A percentile compares a stretch with the other conserved stretches of the same genome.
Evolutionary conservation across 2,888 invertebrate species (phyloP).

Genomic region (Drepana falcataria): DNA sequence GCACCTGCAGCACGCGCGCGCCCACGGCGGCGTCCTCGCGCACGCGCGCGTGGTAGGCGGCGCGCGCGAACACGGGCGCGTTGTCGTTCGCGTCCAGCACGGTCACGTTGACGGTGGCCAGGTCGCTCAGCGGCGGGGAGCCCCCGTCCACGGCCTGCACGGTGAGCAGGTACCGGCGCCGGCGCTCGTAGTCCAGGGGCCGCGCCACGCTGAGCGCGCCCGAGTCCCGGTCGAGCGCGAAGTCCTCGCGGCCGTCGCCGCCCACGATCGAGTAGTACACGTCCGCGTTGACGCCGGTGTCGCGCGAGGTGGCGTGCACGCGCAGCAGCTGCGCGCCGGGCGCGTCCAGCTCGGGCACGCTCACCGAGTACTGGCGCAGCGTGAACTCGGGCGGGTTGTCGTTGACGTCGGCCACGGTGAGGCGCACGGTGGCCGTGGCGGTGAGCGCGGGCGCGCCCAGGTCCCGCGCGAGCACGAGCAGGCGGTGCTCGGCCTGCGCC

Average conservation of each 20-base stretch:
- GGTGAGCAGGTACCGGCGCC: constrained; percentile 90
- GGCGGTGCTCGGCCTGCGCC: constrained; percentile 88
- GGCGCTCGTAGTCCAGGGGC: constrained; percentile 91
- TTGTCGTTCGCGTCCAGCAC: constrained; percentile 93
- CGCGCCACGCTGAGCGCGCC: constrained; percentile 88
- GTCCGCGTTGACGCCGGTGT: constrained; percentile 95
- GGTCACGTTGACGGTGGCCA: constrained; percentile 91
- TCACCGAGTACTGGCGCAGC: constrained; percentile 86
- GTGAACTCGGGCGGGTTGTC: constrained; percentile 98
- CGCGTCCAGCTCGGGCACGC: constrained; percentile 87
- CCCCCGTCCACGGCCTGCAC: constrained; percentile 95
- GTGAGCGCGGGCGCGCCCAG: constrained; percentile 87
- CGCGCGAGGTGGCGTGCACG: constrained; percentile 94
- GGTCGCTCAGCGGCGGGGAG: constrained; percentile 91
- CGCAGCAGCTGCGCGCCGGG: constrained; percentile 89
- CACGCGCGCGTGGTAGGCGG: constrained; percentile 86
- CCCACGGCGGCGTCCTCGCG: constrained; percentile 88
- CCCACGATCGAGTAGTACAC: constrained; percentile 92
- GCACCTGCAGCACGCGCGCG: constrained; percentile 85
- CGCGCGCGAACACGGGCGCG: constrained; percentile 87
- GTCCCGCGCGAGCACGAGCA: constrained; percentile 91
- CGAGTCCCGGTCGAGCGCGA: constrained; percentile 84
- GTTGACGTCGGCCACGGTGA: constrained; percentile 94
- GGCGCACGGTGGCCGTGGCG: constrained; percentile 83
- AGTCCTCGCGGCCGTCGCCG: constrained; percentile 93